Percentiles rank a stretch among this genome's conserved stretches.
These are phyloP conservation scores for Pavo muticus DNA, from an alignment of 2,113 vertebrate genomes.

Conservation along the genomic window DNA sequence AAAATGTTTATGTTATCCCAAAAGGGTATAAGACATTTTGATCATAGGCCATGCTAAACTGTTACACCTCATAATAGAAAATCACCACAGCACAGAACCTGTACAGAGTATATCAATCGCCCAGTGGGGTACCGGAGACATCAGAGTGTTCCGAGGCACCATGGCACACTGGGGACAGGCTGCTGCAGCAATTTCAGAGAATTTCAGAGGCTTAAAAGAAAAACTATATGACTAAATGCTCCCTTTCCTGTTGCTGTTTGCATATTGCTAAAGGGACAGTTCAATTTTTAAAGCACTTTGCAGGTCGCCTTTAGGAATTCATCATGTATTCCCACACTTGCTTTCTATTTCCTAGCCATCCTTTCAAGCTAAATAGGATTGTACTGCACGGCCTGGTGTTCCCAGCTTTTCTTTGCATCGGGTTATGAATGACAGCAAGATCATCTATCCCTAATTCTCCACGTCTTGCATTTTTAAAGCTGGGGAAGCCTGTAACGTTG, in stretches of 20 bases:
- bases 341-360: neutral
- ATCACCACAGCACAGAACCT: neutral
- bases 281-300: neutral
- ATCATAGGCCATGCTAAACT: neutral
- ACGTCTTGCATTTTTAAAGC: neutral
- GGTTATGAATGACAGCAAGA: neutral
- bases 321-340: neutral
- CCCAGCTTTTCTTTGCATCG: neutral
- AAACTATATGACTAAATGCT: neutral
- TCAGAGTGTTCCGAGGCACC: neutral
- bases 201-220: neutral
- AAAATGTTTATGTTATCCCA: neutral
- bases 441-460: neutral
- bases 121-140: neutral
- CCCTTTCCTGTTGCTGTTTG: neutral
- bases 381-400: neutral
- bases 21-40: neutral
- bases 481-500: neutral
- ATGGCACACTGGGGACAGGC: neutral
- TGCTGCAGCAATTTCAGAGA: neutral
- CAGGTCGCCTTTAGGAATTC: slow-evolving; percentile 6
- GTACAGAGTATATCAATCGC: neutral
- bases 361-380: neutral
- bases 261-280: neutral
- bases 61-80: neutral